These are phyloP conservation scores for Ophthalmolycus amberensis DNA, from an alignment of 2,113 vertebrate species.

Conservation along the genomic window DNA sequence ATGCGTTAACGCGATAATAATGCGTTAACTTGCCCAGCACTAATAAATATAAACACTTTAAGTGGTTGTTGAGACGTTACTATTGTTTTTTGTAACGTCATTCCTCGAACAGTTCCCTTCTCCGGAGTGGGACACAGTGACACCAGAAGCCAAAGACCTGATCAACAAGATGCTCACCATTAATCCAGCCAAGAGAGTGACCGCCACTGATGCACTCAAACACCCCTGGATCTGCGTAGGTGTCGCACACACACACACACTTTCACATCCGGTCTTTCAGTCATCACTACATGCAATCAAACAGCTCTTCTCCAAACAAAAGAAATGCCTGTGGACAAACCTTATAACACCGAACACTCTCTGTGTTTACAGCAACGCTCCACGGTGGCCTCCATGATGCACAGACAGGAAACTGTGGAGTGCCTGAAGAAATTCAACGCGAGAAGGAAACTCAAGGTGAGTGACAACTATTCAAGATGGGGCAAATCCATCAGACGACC, in stretches of 20 bases:
- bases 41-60: background rate
- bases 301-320: background rate
- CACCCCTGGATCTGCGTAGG: constrained; percentile 99
- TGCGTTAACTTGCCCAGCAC: too few relatives aligned
- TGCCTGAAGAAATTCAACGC: constrained; percentile 99
- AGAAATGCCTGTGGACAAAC: background rate
- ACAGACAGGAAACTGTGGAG: constrained; percentile 98
- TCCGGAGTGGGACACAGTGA: constrained; percentile 98
- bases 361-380: constrained; percentile 91
- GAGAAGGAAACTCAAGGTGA: constrained; percentile 95
- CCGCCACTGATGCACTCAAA: constrained; percentile 92
- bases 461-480: background rate
- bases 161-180: constrained; percentile 99
- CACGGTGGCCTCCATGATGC: constrained; percentile 99
- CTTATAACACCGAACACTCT: background rate
- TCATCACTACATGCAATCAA: background rate
- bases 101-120: constrained; percentile 89
- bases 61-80: background rate
- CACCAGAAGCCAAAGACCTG: constrained; percentile 97
- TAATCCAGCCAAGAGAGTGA: constrained; percentile 95
- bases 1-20: too few relatives aligned
- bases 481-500: too few relatives aligned
- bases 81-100: background rate
- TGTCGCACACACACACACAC: constrained; percentile 28
- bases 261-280: background rate